Base-by-base conservation (phyloP, 2,797 vertebrate species). In the Hydrolagus colliei region DNA sequence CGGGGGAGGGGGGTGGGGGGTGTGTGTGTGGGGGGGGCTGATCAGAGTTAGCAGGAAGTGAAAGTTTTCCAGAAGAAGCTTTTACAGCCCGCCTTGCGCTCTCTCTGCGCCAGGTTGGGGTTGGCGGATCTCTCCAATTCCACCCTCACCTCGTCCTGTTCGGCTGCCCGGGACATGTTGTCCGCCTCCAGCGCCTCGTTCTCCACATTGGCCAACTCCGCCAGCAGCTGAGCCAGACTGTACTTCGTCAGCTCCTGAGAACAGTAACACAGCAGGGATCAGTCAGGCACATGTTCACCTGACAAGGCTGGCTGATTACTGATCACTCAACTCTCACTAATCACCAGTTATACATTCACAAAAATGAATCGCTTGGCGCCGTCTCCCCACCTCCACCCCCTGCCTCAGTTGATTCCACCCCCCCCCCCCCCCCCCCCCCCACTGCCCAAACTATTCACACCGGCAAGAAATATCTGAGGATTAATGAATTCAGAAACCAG, bases 61-160 rank as follows among this genome's bases (percentile, higher is more conserved):
- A 98, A 99, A 6, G 97, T 99, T 94, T 99, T 99, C 97, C 97
- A 99, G 96, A 98, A 99, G 96, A 99, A 99, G 91, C 98, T 99
- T 93, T 98, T 98, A 95, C 97, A 98, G 80, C 97, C 97, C 0
- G 97, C 97, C 92, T 99, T 99, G 89, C 97, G 96, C 92, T 98
- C 97, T n/a, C 97, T 94, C 61, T 97, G 96, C 0, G 95, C 94
- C 87, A 98, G 95, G 87, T 95, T 96, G 20, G 93, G 91, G 87
- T 94, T 95, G 78, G 95, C 94, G 1, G 96, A 96, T 13, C 97
- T 93, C 89, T 97, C 97, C 89, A 97, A 93, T 76, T 97, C 96
- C 88, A 96, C 80, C 52, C 93, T 94, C 89, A 95, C 91, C 73
- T 97, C 96, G 0, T 96, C 96, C 35, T 95, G 95, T 86, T 97